phyloP scores from a whole-genome alignment of 2,888 invertebrate genomes.

The Chloromyia formosa region DNA sequence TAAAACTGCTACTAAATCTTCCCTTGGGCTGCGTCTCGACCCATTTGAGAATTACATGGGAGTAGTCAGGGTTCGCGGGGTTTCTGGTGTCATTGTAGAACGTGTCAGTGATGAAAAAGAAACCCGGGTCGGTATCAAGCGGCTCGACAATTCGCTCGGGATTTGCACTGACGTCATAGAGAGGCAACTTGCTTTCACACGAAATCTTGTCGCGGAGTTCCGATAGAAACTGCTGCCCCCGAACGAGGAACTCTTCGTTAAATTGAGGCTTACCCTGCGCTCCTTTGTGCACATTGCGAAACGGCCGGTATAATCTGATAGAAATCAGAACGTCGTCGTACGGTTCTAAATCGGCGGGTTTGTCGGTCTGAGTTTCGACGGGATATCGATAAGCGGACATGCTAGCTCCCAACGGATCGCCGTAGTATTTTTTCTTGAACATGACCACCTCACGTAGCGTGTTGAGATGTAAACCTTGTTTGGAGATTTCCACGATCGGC shows the following conservation, averaged over 20 bases:
- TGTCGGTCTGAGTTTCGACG: slow-evolving; percentile 1
- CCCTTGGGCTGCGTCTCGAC: slow-evolving; percentile 62
- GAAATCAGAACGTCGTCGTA: slow-evolving; percentile 63
- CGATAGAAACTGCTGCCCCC: slow-evolving; percentile 75
- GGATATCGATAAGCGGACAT: slow-evolving; percentile 52
- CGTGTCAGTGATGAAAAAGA: slow-evolving; percentile 79
- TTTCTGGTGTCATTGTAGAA: slow-evolving; percentile 81
- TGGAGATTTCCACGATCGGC: slow-evolving; percentile 44
- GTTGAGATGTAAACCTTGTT: slow-evolving; percentile 43
- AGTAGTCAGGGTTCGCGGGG: slow-evolving; percentile 71
- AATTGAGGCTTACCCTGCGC: slow-evolving; percentile 62
- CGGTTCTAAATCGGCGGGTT: slow-evolving; percentile 54
- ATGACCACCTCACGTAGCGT: slow-evolving; percentile 32
- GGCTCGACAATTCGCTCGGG: slow-evolving; percentile 59
- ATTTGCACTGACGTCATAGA: slow-evolving; percentile 69
- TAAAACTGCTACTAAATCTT: slow-evolving; percentile 61
- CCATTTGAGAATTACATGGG: slow-evolving; percentile 73
- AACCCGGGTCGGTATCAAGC: slow-evolving; percentile 66
- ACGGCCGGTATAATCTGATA: slow-evolving; percentile 67
- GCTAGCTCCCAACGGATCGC: slow-evolving; percentile 10
- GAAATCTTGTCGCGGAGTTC: slow-evolving; percentile 77
- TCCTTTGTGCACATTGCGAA: slow-evolving; percentile 55
- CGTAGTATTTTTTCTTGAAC: slow-evolving; percentile 22
- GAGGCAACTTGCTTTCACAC: slow-evolving; percentile 72
- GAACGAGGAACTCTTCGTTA: slow-evolving; percentile 69